These are phyloP conservation scores for Bubalus kerabau DNA, from an alignment of 2,113 vertebrate genomes.

Conservation along the genomic window DNA sequence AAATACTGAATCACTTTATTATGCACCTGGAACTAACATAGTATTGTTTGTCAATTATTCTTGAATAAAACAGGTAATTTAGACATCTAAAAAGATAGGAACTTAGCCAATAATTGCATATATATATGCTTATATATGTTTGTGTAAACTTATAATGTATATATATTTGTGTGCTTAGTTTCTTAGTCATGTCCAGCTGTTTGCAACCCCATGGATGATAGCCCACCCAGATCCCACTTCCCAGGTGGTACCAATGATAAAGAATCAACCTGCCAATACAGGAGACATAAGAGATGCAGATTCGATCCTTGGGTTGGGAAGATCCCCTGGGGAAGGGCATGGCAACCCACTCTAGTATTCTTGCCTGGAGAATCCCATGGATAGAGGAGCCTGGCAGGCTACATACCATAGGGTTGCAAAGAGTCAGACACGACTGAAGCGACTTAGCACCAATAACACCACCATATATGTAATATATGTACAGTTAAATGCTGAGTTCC, in stretches of 20 bases:
- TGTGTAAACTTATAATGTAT: neutral
- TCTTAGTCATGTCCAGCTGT: neutral
- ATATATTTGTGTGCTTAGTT: neutral
- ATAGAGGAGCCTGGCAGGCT: neutral
- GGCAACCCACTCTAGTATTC: neutral
- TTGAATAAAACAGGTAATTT: neutral
- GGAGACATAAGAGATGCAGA: neutral
- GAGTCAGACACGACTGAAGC: neutral
- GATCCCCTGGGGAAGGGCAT: neutral
- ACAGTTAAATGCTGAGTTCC: neutral
- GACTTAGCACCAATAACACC: neutral
- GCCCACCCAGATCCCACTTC: accelerated
- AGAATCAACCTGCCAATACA: neutral
- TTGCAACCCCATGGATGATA: neutral
- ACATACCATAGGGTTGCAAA: neutral
- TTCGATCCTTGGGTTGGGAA: neutral
- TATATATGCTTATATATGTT: neutral
- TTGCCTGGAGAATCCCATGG: neutral
- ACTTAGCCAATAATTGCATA: neutral
- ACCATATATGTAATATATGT: neutral
- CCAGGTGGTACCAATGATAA: neutral
- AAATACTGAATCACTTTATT: neutral
- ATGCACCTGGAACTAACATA: neutral
- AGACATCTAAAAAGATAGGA: neutral
- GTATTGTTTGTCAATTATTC: neutral